Evolutionary conservation across 2,113 vertebrate genomes (phyloP), one percentile per base, ranked within the genome.

Genomic region (Octodon degus): DNA sequence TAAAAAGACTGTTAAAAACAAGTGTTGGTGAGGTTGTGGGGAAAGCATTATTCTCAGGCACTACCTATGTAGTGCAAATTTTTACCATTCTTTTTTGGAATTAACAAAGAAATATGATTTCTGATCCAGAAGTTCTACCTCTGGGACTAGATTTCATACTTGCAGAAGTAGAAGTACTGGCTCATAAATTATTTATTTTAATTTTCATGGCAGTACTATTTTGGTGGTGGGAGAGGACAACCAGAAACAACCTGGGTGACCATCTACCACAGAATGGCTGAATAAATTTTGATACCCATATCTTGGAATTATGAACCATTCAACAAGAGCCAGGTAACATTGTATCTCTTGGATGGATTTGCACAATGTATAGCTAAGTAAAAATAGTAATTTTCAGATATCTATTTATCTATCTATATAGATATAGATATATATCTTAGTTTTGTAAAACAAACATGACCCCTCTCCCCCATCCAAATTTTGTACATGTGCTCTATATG

Each of bases 181-280:
- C 80, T 89, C 72, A 89, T 55, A 83, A 77, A 83, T 14, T 79
- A 79, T 88, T 87, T 68, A 55, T 80, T 86, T 67, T 62, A 87
- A 72, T 91, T 30, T 70, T 70, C 68, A 53, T 27, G 60, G 67
- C 43, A 89, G 25, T 34, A 37, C 63, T 90, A 62, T 55, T 90
- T 86, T 79, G 22, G 12, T 19, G 34, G 58, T 10, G 47, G 20
- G 34, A 82, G 24, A 50, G 22, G n/a, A 30, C 9, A 20, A 34
- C 37, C n/a, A 68, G 25, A 87, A 90, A 89, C 34, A 62, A 55
- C 7, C 62, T 0, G 1, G 80, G 47, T 89, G 17, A 40, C 22
- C 58, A 68, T 84, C 37, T 30, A 2, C 77, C 58, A 55, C 25
- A 40, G 58, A 80, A 79, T 55, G 27, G 9, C 7, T 85, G 55